phyloP scores from a whole-genome alignment of 2,113 vertebrate genomes.

The Erythrolamprus reginae region DNA sequence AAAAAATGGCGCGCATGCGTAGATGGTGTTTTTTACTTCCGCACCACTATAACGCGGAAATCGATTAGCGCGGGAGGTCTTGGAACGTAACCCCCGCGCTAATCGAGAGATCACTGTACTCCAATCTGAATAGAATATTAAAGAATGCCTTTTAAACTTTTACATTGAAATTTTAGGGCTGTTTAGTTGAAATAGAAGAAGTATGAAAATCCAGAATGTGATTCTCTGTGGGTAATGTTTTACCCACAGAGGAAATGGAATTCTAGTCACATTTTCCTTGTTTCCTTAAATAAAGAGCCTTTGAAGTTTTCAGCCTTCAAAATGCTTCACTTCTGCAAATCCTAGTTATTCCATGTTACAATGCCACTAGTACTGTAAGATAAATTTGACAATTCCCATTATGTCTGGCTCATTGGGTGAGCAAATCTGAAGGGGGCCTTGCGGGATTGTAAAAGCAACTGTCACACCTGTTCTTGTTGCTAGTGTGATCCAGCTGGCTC shows the following conservation, averaged over 20 bases:
- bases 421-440: constrained; percentile 4
- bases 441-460: background rate
- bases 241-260: background rate
- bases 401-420: constrained; percentile 5
- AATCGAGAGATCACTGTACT: too few species aligned
- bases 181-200: background rate
- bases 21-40: too few species aligned
- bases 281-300: background rate
- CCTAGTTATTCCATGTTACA: background rate
- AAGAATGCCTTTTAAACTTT: background rate
- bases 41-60: too few species aligned
- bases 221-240: background rate
- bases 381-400: background rate
- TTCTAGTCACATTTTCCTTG: background rate
- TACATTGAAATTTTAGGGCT: background rate
- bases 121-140: background rate
- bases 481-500: background rate
- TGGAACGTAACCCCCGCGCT: too few species aligned
- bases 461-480: background rate
- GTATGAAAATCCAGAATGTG: background rate
- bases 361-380: background rate
- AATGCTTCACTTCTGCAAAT: background rate
- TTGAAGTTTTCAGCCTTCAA: background rate
- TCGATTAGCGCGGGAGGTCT: too few species aligned
- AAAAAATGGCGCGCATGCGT: too few species aligned